phyloP scores from a whole-genome alignment of 2,113 vertebrate species.

The Cochlearius cochlearius region DNA sequence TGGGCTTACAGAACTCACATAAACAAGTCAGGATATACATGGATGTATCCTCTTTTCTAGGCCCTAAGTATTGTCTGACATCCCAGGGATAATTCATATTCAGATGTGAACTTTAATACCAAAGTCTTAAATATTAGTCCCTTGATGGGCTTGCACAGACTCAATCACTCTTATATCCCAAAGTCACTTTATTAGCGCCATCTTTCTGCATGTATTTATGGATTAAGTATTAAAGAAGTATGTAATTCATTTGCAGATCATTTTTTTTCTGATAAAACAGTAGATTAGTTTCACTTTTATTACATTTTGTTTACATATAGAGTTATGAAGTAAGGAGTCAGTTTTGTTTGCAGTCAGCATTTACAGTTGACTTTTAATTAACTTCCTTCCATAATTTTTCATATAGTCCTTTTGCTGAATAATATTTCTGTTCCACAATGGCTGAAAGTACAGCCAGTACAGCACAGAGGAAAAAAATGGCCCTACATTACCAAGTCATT shows the following conservation, averaged over 20 bases:
- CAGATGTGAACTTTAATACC: not conserved
- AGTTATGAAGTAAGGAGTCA: not conserved
- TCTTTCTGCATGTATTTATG: not conserved
- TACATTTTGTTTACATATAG: not conserved
- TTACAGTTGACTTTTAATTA: constrained; percentile 13
- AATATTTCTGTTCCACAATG: not conserved
- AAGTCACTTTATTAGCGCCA: not conserved
- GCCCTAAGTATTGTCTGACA: not conserved
- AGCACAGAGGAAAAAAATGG: not conserved
- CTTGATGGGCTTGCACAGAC: not conserved
- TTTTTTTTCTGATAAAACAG: not conserved
- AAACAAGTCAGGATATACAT: not conserved
- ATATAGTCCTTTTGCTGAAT: not conserved
- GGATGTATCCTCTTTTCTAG: not conserved
- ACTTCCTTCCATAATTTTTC: not conserved
- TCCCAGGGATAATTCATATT: not conserved
- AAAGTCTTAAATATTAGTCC: not conserved
- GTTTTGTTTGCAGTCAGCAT: not conserved
- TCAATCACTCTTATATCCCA: not conserved
- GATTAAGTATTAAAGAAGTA: not conserved
- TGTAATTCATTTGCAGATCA: not conserved
- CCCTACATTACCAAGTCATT: not conserved
- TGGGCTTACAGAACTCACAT: not conserved
- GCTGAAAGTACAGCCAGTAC: not conserved
- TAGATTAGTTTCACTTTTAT: not conserved